phyloP scores from a whole-genome alignment of 1,140 invertebrate genomes.

The Drosophila burlai region DNA sequence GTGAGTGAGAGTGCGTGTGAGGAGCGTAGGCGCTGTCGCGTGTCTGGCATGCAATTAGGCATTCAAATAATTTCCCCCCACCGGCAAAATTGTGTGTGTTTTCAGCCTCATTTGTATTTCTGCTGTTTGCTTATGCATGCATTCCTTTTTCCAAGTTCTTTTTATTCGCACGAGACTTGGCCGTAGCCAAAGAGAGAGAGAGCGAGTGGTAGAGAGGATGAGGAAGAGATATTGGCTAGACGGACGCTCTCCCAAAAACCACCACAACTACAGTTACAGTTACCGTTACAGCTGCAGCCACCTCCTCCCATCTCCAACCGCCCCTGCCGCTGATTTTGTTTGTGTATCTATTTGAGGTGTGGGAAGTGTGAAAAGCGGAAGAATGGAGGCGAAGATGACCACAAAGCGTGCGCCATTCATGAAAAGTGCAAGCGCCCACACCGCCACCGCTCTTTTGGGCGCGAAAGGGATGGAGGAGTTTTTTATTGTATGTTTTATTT shows the following conservation, averaged over 20 bases:
- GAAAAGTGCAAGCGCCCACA: constrained; percentile 56
- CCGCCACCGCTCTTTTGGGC: neutral
- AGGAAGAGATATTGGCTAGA: constrained; percentile 31
- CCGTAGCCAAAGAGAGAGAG: neutral
- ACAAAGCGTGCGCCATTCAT: constrained; percentile 68
- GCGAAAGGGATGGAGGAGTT: constrained; percentile 5
- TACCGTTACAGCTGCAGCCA: constrained; percentile 33
- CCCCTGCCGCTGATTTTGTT: constrained; percentile 9
- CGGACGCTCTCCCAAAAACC: constrained; percentile 48
- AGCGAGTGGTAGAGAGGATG: constrained; percentile 15
- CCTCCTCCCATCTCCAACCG: neutral
- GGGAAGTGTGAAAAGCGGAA: constrained; percentile 52
- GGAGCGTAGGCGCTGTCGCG: constrained; percentile 58
- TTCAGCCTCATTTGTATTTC: constrained; percentile 33
- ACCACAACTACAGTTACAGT: constrained; percentile 30
- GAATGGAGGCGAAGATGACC: constrained; percentile 53
- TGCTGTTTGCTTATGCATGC: constrained; percentile 31
- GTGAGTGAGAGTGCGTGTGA: constrained; percentile 36
- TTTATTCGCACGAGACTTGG: constrained; percentile 52
- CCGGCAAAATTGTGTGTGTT: constrained; percentile 23
- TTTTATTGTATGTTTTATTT: neutral
- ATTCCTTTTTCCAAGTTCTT: constrained; percentile 26
- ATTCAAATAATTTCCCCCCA: constrained; percentile 67
- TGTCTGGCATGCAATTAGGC: constrained; percentile 82
- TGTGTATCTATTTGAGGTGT: constrained; percentile 61